Percentiles rank a stretch among this genome's conserved stretches.
Conservation (phyloP, 2,113 vertebrate genomes). For the Aptenodytes patagonicus region DNA sequence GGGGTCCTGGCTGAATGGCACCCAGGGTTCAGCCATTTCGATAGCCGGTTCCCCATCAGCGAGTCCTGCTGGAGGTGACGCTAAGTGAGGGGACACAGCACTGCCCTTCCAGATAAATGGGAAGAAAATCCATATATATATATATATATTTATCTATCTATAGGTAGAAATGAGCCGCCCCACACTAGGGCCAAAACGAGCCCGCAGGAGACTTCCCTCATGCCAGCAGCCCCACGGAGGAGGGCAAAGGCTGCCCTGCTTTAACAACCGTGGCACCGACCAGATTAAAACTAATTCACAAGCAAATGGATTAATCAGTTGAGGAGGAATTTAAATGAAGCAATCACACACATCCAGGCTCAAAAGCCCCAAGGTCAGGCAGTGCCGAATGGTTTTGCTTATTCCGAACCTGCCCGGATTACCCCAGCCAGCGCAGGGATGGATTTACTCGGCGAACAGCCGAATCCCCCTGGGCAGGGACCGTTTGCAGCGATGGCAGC, state of each 20-base stretch:
- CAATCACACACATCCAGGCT: neutral
- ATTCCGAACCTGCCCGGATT: neutral
- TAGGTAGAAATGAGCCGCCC: neutral
- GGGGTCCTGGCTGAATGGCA: neutral
- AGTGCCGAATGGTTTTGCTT: neutral
- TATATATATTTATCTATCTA: neutral
- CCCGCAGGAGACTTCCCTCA: neutral
- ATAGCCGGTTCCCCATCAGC: neutral
- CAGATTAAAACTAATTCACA: neutral
- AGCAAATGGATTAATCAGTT: neutral
- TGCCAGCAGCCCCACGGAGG: accelerated
- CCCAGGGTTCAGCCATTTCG: neutral
- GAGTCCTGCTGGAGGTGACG: neutral
- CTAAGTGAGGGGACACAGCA: neutral
- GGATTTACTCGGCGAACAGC: neutral
- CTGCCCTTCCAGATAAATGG: neutral
- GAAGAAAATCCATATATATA: neutral
- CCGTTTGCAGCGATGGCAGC: accelerated
- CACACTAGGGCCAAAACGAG: accelerated
- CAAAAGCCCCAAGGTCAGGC: neutral
- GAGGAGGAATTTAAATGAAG: neutral
- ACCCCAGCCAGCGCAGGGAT: neutral
- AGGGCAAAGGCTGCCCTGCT: neutral
- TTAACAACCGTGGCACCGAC: neutral
- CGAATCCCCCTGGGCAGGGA: neutral